Base-by-base conservation (phyloP, 1,140 invertebrate species). In the Pseudomyrmex sp. region DNA sequence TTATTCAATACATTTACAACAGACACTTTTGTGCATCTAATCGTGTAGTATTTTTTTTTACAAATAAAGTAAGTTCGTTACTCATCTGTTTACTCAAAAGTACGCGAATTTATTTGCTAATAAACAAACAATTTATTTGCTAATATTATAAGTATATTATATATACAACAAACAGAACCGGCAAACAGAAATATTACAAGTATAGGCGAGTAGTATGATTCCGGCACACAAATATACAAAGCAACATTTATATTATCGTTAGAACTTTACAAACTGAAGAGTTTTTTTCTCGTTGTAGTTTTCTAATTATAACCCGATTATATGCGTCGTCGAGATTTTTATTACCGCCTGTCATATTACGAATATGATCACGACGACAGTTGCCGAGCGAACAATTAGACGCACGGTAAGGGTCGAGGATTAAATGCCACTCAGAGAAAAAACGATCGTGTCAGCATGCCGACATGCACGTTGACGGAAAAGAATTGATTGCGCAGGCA, bases 381-480 rank as follows among this genome's bases (percentile, higher is more conserved):
- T 80, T 69, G 26, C 20, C 20, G 52, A 58, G 44, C 52, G 15
- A 46, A 20, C 66, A 61, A 70, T 80, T 80, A 59, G 66, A 59
- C 54, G 54, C 12, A 79, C 63, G 76, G 20, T 35, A n/a, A 35
- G 54, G 44, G 3, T 70, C 52, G 65, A 80, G 66, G 46, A 70
- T 72, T 50, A 80, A 69, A 80, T 72, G 54, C 20, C 66, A 70
- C 54, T 61, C 20, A 50, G 23, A 50, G 66, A 72, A 61, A 35
- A 72, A 74, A 72, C 65, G 56, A 70, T 52, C 50, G 54, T 76
- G 18, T 82, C 70, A 75, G 73, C 85, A 88, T 88, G 85, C 86
- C 26, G 63, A 72, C 86, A 83, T 84, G 85, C 85, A 66, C 48
- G 35, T 84, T 20, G 52, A 84, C 10, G 35, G 48, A 68, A 62